Base-by-base conservation (phyloP, 64 coral and sea anemone genomes). In the Hydrozoanthus tunicans region DNA sequence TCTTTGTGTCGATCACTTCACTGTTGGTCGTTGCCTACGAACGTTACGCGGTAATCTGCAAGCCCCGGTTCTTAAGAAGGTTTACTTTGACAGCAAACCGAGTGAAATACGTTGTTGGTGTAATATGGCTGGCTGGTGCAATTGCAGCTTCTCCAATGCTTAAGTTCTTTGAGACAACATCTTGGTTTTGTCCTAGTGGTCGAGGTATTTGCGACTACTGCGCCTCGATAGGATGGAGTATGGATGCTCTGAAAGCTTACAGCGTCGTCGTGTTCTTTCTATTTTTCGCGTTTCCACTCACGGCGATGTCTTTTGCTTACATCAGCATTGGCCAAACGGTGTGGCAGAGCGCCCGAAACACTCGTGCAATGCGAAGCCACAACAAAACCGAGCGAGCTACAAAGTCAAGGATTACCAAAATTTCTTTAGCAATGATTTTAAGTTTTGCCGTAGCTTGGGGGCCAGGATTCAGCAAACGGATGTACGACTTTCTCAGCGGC, bases 401-500 rank as follows among this genome's bases (percentile, higher is more conserved):
- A 53, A 96, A 96, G 60, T 73, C 90, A 3, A 93, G 92, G 59
- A 90, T 96, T n/a, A 96, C 95, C 7, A 96, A 92, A 24, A 96
- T 96, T 15, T 91, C 91, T n/a, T 53, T 96, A 27, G 89, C 81
- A 11, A 94, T 96, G 59, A 89, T 94, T 23, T 54, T 96, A 1
- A 96, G 95, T 59, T 96, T 96, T 60, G 83, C 79, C 4, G 70
- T 96, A 3, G 93, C 95, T 59, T 96, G 95, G 95, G 93, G 92
- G 70, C 95, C 95, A 7, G 17, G 60, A 32, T 83, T 92, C 59
- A 78, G 62, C 53, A 62, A 77, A 23, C 80, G 80, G 3, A 68
- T 91, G 62, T 66, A 85, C 56, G 77, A 76, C 9, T 96, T 86
- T 59, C 80, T 91, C 51, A 82, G 78, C 51, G 61, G 56, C 4